Conservation (phyloP, 2,113 vertebrate species). For the Myodes glareolus region DNA sequence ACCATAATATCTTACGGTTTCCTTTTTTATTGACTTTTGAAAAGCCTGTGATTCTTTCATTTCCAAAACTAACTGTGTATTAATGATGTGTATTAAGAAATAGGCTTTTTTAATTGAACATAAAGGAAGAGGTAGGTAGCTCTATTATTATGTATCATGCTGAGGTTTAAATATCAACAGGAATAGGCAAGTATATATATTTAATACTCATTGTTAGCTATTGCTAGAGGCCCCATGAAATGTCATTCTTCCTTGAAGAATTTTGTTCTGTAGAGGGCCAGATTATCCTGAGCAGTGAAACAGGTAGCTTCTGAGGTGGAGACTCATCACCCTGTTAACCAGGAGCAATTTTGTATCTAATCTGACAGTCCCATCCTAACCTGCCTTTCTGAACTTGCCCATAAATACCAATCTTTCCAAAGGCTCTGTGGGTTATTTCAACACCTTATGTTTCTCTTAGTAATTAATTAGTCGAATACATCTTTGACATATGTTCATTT, state of each 20-base stretch:
- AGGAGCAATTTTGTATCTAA: conserved; percentile 6
- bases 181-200: neutral
- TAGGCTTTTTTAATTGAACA: neutral
- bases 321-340: neutral
- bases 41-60: neutral
- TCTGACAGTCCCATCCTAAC: neutral
- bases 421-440: conserved; percentile 9
- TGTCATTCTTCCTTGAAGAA: neutral
- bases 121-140: neutral
- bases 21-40: neutral
- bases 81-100: neutral
- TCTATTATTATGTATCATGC: neutral
- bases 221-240: neutral
- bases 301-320: neutral
- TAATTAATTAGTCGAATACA: conserved; percentile 61
- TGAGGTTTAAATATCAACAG: neutral
- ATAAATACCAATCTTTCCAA: conserved; percentile 50
- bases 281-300: conserved; percentile 6
- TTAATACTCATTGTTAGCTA: neutral
- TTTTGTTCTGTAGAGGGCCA: neutral
- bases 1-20: neutral
- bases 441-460: conserved; percentile 43
- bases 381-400: conserved; percentile 26
- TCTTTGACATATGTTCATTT: conserved; percentile 53
- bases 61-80: neutral